Conservation (phyloP, 2,113 vertebrate genomes). For the Nannobrachium achirus region DNA sequence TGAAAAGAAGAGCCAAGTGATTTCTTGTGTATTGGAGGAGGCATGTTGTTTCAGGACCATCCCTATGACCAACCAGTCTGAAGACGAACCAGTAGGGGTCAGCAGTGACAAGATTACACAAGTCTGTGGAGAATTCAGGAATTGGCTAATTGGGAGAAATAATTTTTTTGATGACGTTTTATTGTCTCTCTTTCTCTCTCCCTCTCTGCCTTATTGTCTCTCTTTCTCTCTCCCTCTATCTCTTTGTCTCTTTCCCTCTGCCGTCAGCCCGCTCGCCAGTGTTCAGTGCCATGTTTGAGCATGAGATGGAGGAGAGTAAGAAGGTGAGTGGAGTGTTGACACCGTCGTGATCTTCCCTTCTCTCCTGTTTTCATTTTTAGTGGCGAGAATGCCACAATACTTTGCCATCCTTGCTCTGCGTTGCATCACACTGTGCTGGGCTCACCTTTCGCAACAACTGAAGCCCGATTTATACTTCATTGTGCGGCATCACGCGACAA, state of each 20-base stretch:
- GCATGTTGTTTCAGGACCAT: no score
- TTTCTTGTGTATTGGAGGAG: no score
- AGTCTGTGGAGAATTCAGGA: no score
- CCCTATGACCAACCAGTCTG: no score
- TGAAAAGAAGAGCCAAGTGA: no score
- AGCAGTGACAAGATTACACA: no score
- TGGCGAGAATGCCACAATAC: constrained; percentile 6
- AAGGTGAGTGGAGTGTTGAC: constrained; percentile 79
- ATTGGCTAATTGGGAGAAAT: no score
- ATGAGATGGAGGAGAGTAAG: constrained; percentile 93
- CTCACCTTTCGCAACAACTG: not conserved
- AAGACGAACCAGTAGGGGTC: no score
- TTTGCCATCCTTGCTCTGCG: constrained; percentile 31
- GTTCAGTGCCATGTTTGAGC: constrained; percentile 94
- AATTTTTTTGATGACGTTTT: no score
- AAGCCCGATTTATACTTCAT: not conserved
- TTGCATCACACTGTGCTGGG: constrained; percentile 36
- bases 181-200: not conserved
- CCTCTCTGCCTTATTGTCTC: not conserved
- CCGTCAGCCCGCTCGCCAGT: constrained; percentile 87
- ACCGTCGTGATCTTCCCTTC: not conserved
- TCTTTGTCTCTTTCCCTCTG: constrained; percentile 15
- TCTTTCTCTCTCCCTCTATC: not conserved
- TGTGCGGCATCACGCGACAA: no score
- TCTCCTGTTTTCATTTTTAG: not conserved